These are phyloP conservation scores for Eupithecia abbreviata DNA, from an alignment of 2,888 invertebrate species.

Conservation along the genomic window DNA sequence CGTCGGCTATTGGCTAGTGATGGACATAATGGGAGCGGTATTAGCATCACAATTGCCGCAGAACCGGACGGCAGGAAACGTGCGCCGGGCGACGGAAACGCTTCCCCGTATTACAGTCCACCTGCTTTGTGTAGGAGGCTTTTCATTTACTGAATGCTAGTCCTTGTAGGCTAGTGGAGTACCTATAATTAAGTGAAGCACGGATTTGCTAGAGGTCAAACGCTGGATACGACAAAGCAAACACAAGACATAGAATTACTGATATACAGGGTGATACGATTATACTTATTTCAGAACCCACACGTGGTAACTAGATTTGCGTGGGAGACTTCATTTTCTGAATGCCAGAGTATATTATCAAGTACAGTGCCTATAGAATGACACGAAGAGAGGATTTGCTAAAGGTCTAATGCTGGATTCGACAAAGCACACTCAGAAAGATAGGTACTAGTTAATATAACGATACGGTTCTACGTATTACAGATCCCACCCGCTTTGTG, in stretches of 20 bases:
- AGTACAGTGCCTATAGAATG: background rate
- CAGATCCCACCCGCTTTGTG: conserved; percentile 38
- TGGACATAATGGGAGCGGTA: conserved; percentile 63
- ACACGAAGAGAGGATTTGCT: background rate
- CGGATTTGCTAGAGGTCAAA: background rate
- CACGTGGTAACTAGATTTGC: conserved; percentile 41
- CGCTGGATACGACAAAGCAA: background rate
- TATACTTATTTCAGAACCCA: conserved; percentile 41
- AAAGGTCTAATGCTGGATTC: background rate
- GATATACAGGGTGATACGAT: conserved; percentile 30
- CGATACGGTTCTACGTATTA: conserved; percentile 44
- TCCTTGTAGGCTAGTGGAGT: too few species aligned
- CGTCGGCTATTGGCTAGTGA: conserved; percentile 46
- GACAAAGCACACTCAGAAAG: background rate
- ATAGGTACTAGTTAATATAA: background rate
- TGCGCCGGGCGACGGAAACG: conserved; percentile 40
- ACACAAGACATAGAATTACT: too few species aligned
- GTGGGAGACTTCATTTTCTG: conserved; percentile 36
- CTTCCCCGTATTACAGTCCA: conserved; percentile 44
- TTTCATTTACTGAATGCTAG: conserved; percentile 37
- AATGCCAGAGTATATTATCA: conserved; percentile 11
- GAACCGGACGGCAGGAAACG: conserved; percentile 49
- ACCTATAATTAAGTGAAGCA: background rate
- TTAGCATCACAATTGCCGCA: conserved; percentile 63
- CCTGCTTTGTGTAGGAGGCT: conserved; percentile 39